Conservation (phyloP, 2,113 vertebrate genomes). For the Charina bottae region DNA sequence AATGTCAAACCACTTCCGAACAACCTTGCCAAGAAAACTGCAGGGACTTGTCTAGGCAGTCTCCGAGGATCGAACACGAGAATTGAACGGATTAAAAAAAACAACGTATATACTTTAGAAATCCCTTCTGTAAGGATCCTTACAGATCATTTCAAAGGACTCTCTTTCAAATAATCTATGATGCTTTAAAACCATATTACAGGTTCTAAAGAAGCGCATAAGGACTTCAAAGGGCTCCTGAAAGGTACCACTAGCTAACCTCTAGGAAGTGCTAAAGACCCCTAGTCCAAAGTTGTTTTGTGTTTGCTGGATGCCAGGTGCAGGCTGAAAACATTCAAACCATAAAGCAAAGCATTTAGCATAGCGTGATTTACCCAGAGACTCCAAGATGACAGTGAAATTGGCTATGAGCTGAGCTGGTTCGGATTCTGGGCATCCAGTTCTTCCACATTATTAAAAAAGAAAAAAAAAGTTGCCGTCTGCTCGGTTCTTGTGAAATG, state of each 20-base stretch:
- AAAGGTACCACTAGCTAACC: neutral
- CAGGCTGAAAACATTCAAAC: conserved; percentile 31
- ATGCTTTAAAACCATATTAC: neutral
- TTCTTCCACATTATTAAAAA: conserved; percentile 17
- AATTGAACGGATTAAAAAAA: no score
- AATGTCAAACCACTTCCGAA: no score
- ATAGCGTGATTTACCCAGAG: conserved; percentile 44
- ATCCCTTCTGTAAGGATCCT: neutral
- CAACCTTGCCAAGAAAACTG: no score
- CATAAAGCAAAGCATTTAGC: conserved; percentile 38
- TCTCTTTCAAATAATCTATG: neutral
- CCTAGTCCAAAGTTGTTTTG: conserved; percentile 23
- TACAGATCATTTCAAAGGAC: neutral
- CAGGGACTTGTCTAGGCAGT: no score
- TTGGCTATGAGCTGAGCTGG: conserved; percentile 36
- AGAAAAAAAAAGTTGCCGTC: conserved; percentile 43
- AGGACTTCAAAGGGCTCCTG: neutral
- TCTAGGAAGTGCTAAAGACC: neutral
- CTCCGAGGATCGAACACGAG: no score
- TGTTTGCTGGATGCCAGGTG: conserved; percentile 12
- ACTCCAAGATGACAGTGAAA: conserved; percentile 43
- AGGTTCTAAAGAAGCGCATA: neutral
- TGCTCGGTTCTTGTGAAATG: conserved; percentile 51
- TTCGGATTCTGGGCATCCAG: conserved; percentile 41
- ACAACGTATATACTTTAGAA: no score